Conservation (phyloP, 2,888 invertebrate genomes). For the Cyclophora punctaria region DNA sequence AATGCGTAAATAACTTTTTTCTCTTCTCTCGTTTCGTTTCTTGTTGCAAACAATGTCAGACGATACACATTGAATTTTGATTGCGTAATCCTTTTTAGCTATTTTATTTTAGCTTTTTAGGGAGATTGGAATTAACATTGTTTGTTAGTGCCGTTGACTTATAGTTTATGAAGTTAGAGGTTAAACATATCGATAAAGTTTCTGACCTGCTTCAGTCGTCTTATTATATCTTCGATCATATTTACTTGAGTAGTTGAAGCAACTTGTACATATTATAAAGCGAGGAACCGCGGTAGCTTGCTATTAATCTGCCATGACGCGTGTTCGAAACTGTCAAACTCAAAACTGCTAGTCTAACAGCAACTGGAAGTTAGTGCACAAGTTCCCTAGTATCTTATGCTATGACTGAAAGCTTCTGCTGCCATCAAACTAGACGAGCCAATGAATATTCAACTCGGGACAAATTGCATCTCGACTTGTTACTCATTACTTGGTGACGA, state of each 20-base stretch:
- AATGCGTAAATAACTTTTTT: conserved; percentile 14
- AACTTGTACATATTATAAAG: too few species aligned
- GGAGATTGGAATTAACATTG: too few species aligned
- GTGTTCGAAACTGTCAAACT: conserved; percentile 25
- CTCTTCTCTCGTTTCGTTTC: conserved; percentile 9
- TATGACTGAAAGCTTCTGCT: conserved; percentile 26
- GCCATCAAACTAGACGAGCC: conserved; percentile 28
- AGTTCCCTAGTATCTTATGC: conserved; percentile 29
- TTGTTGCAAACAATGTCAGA: conserved; percentile 1
- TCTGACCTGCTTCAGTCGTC: too few species aligned
- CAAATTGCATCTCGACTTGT: conserved; percentile 16
- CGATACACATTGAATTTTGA: background rate
- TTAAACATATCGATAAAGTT: too few species aligned
- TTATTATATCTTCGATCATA: too few species aligned
- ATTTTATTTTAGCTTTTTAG: too few species aligned
- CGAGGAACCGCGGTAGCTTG: too few species aligned
- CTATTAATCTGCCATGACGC: too few species aligned
- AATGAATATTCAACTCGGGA: conserved; percentile 37
- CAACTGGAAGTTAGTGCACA: conserved; percentile 23
- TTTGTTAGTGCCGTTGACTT: too few species aligned
- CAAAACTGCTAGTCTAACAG: conserved; percentile 30
- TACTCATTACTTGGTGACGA: conserved; percentile 7
- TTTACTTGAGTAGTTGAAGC: too few species aligned
- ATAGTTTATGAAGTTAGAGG: too few species aligned
- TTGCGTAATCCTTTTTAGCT: too few species aligned